Evolutionary conservation across 2,888 invertebrate genomes (phyloP), one percentile per base, ranked within the genome.

Genomic region (Melinaea menophilus): DNA sequence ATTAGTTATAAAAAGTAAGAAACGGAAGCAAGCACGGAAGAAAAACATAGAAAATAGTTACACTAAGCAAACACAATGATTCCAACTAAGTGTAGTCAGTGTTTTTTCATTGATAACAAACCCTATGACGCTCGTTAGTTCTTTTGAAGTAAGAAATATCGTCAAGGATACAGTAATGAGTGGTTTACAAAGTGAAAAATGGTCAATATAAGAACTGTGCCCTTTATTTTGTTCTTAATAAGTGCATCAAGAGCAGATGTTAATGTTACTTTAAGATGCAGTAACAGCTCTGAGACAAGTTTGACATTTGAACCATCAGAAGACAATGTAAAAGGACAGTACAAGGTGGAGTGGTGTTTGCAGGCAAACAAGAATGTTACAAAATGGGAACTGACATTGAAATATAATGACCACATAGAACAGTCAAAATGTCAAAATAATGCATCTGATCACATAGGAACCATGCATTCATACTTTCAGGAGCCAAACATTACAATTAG

Each of bases 321-420:
- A 1, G 79, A 79, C 55, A 72, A 73, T 0, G 73, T 80, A 0
- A 55, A 35, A 3, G 85, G 82, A n/a, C 76, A 86, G 5, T 86
- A 85, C 67, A 72, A 65, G 3, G 72, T 79, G 3, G 73, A 80
- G 57, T 77, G 79, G 69, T 87, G 87, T 65, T 76, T 76, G 0
- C 22, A 61, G 3, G 69, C 68, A 2, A 67, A 71, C 9, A 68
- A 67, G 2, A 67, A 69, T 1, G 62, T 69, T 7, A 74, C 68
- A 0, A 13, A 51, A 2, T 85, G 85, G 85, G 55, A 60, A 2
- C 59, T 84, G 0, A 54, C 78, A 7, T 45, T 66, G 2, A 74
- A 61, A 46, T 75, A 73, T 41, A 31, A 69, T 0, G 31, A 61
- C 5, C 35, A 58, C 7, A 13, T 37, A 3, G 34, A 48, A 35